Conservation (phyloP, 2,888 invertebrate species). For the Actias luna region DNA sequence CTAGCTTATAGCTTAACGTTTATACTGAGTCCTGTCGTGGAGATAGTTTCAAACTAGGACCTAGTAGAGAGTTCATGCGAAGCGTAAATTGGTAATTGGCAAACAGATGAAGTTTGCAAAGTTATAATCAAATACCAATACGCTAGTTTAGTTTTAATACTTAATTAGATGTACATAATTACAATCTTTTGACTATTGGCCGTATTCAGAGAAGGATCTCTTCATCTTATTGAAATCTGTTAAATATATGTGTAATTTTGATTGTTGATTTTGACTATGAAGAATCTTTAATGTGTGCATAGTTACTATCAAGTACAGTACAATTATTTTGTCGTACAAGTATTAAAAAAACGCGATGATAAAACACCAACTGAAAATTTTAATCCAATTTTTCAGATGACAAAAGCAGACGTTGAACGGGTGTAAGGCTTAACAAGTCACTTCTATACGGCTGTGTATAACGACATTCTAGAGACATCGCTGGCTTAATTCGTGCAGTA, state of each 20-base stretch:
- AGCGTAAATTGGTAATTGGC: conserved; percentile 16
- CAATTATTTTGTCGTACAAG: too few species aligned
- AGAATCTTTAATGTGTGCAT: too few species aligned
- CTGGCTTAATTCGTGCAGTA: not conserved
- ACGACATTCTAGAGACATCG: not conserved
- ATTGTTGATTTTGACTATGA: too few species aligned
- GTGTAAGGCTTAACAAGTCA: not conserved
- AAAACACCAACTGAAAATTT: too few species aligned
- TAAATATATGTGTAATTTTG: too few species aligned
- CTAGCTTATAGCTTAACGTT: not conserved
- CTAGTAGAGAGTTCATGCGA: not conserved
- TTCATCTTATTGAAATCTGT: too few species aligned
- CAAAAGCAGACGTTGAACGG: not conserved
- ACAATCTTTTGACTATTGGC: not conserved
- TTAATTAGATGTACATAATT: not conserved
- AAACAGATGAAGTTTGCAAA: conserved; percentile 4
- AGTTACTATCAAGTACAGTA: too few species aligned
- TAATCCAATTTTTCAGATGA: not conserved
- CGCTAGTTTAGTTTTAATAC: not conserved
- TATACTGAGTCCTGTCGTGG: not conserved
- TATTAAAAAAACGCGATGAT: too few species aligned
- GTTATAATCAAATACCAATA: not conserved
- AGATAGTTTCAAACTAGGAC: not conserved
- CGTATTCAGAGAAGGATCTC: too few species aligned
- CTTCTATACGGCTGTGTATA: too few species aligned